Conservation (phyloP, 2,797 vertebrate genomes). For the Syncerus caffer region DNA sequence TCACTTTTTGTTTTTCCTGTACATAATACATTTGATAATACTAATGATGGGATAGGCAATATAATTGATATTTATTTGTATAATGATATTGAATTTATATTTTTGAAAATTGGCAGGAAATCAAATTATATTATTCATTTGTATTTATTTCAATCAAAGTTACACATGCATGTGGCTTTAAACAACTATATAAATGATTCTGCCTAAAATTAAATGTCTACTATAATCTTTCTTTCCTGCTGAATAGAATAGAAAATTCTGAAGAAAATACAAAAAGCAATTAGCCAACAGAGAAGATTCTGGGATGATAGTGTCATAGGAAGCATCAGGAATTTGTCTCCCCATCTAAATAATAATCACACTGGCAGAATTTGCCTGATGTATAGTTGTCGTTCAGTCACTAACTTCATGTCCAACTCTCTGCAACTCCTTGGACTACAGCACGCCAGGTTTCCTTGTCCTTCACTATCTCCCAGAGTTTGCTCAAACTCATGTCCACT, state of each 20-base stretch:
- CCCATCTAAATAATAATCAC: not conserved
- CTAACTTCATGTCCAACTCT: not conserved
- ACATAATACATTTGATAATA: not conserved
- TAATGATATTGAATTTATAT: not conserved
- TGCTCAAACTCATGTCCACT: not conserved
- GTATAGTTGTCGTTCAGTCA: fast-evolving
- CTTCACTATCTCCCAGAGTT: not conserved
- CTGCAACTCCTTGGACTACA: not conserved
- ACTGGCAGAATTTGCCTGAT: not conserved
- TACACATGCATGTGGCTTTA: not conserved
- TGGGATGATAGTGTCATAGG: not conserved
- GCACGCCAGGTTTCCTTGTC: not conserved
- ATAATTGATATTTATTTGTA: not conserved
- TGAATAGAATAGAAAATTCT: not conserved
- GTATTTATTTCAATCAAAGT: conserved; percentile 4
- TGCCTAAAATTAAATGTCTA: not conserved
- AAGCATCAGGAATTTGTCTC: not conserved
- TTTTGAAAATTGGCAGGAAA: not conserved
- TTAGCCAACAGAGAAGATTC: not conserved
- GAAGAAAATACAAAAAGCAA: not conserved
- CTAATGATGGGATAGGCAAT: not conserved
- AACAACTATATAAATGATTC: not conserved
- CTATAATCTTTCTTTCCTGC: not conserved
- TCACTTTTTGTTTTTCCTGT: not conserved
- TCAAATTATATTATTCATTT: not conserved